A percentile compares a stretch with the other conserved stretches of the same genome.
Conservation (phyloP, 2,113 vertebrate species). For the Sinocyclocheilus grahami region DNA sequence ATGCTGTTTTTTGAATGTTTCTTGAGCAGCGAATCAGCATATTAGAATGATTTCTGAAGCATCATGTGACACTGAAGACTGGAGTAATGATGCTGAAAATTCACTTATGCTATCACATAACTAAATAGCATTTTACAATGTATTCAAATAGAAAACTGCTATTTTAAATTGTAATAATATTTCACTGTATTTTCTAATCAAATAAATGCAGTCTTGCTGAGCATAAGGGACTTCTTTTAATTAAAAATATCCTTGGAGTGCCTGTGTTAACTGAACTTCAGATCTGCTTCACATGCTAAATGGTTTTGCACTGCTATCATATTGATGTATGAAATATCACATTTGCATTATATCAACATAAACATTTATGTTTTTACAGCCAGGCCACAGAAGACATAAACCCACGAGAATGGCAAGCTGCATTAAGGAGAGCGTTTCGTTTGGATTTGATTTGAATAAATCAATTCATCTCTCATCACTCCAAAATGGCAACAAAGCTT, state of each 20-base stretch:
- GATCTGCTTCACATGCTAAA: not conserved
- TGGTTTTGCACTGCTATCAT: not conserved
- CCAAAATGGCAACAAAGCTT: not conserved
- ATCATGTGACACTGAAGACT: conserved; percentile 3
- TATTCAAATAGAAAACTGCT: not conserved
- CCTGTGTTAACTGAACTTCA: not conserved
- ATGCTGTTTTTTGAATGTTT: not conserved
- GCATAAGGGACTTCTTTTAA: not conserved
- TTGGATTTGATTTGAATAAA: not conserved
- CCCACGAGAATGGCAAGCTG: not conserved
- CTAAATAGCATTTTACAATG: not conserved
- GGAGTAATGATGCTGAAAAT: not conserved
- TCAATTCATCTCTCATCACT: not conserved
- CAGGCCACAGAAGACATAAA: not conserved
- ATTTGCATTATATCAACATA: conserved; percentile 16
- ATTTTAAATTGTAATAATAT: not conserved
- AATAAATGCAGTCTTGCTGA: not conserved
- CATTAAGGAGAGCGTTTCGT: not conserved
- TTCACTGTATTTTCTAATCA: not conserved
- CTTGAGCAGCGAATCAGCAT: not conserved
- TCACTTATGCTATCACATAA: not conserved
- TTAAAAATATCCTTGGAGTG: not conserved
- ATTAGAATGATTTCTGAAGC: not conserved
- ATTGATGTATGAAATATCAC: conserved; percentile 19
- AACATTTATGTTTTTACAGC: not conserved